Conservation (phyloP, 2,113 vertebrate genomes). For the Osmerus eperlanus region DNA sequence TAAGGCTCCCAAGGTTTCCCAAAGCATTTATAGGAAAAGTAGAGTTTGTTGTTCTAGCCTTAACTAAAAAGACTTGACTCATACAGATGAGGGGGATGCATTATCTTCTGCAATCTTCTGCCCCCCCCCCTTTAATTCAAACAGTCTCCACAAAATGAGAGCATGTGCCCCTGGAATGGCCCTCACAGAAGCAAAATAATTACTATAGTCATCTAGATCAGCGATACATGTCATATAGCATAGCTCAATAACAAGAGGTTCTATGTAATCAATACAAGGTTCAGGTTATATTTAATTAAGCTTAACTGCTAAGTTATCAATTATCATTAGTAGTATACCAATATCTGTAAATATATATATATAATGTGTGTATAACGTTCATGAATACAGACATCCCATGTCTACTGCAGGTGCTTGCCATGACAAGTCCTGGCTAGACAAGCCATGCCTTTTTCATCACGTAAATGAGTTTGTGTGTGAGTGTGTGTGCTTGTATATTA, state of each 20-base stretch:
- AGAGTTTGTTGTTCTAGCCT: not conserved
- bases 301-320: conserved; percentile 80
- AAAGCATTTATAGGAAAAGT: no score
- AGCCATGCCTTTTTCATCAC: not conserved
- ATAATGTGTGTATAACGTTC: conserved; percentile 58
- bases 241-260: conserved; percentile 74
- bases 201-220: conserved; percentile 75
- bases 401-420: conserved; percentile 54
- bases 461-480: not conserved
- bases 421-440: not conserved
- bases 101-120: no score
- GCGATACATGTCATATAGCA: conserved; percentile 77
- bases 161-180: conserved; percentile 63
- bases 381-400: conserved; percentile 63
- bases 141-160: not conserved
- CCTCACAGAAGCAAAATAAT: conserved; percentile 60
- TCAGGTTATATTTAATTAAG: conserved; percentile 79
- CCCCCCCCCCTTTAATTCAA: no score
- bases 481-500: not conserved
- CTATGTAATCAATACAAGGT: conserved; percentile 79
- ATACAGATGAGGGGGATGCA: no score
- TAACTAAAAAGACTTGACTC: not conserved
- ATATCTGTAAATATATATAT: conserved; percentile 73
- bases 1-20: no score
- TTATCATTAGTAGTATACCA: conserved; percentile 77